Evolutionary conservation across 2,113 vertebrate species (phyloP), one percentile per base, ranked within the genome.

Genomic region (Salvelinus alpinus): DNA sequence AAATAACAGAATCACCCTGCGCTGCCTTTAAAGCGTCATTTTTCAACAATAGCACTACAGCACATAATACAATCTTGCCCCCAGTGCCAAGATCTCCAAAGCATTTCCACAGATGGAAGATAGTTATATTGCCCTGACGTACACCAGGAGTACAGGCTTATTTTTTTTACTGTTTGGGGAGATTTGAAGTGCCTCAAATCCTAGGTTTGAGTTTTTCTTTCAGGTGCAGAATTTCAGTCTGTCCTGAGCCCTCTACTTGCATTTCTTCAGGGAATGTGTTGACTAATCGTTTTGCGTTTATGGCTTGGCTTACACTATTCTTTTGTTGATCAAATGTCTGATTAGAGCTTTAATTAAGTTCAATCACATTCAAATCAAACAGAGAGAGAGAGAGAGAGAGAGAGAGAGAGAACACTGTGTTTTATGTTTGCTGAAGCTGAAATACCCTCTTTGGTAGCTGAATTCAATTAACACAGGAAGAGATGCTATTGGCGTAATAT

Each of bases 401-500:
- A 64, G 5, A 8, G 34, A 44, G 38, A 44, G 8, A 11, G 8
- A 44, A 3, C 27, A 27, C 2, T 57, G 20, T 14, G 38, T 59
- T 31, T 60, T 22, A 72, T 70, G 80, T 78, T 87, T 85, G 76
- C 81, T 66, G 71, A 74, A 70, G 74, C 79, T 83, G 74, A 86
- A 74, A 79, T 47, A 12, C 18, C 48, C 31, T n/a, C 38, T 73
- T 69, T 78, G 73, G 72, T 73, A 73, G 71, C 78, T 81, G 73
- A 69, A 80, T 78, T 88, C 31, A 86, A 88, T 90, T 90, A 89
- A 82, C 81, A 75, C 86, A 89, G 86, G 90, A 91, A 91, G 85
- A 90, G 89, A 92, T 91, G 47, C 2, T 83, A 92, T 92, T 86
- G 73, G 69, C 65, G 65, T 88, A 88, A 91, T 88, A 85, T 82